Base-by-base conservation (phyloP, 1,140 invertebrate species). In the Arion vulgaris region DNA sequence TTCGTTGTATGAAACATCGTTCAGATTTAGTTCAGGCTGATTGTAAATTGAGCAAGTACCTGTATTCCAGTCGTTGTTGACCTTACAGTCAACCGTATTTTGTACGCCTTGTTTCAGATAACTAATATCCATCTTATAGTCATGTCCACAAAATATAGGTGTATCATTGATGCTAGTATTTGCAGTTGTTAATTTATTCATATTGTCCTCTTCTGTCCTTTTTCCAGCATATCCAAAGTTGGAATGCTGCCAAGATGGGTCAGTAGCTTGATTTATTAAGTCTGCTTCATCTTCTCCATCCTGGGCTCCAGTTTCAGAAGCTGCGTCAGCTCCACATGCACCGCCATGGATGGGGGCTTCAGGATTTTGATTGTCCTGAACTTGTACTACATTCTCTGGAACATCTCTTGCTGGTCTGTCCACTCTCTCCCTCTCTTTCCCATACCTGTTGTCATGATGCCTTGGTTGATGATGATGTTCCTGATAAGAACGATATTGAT, bases 1-100 rank as follows among this genome's bases (percentile, higher is more conserved):
- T n/a, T 36, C 51, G 36, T 57, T n/a, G 32, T 66, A 66, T 1
- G 53, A 53, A 1, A 78, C 76, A 66, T 78, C 51, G n/a, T 17
- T 53, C 13, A 7, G 2, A 1, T 28, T 49, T 4, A 75, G 34
- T 23, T 66, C 53, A 78, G 9, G 5, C 17, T 53, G 32, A 13
- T 26, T 76, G 34, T 76, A 26, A 32, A 28, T 19, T 53, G 28
- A 32, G 28, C 2, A 28, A 41, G 9, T 39, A n/a, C n/a, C n/a
- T n/a, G n/a, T n/a, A n/a, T 73, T 7, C n/a, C n/a, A n/a, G n/a
- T n/a, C n/a, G n/a, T n/a, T n/a, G n/a, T n/a, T n/a, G n/a, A n/a
- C n/a, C n/a, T n/a, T n/a, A n/a, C n/a, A n/a, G n/a, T n/a, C n/a
- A n/a, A n/a, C n/a, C n/a, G n/a, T n/a, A n/a, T n/a, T n/a, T n/a